Base-by-base conservation (phyloP, 2,888 invertebrate genomes). In the Drosophila macrospina region DNA sequence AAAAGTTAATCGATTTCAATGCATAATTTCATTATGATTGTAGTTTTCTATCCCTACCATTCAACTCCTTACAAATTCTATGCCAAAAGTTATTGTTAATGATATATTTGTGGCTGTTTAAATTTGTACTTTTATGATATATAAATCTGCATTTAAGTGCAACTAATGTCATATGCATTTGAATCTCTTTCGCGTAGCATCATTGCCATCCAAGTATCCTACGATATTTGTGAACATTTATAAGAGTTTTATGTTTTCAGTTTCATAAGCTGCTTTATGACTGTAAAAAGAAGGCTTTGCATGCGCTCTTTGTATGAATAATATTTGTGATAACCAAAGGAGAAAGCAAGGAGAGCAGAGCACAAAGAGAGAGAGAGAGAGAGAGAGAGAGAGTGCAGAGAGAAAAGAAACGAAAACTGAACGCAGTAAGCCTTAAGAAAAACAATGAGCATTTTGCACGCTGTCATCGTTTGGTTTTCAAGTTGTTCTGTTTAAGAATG, bases 391-490 rank as follows among this genome's bases (percentile, higher is more conserved):
- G 8, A 24, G 30, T 1, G 16, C 4, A 8, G 15, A 8, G 4
- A 6, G 20, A 28, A 34, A 41, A 10, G 0, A 16, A 8, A 15
- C 20, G 1, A 11, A 36, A 42, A 44, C 1, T 32, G 13, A 32
- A 28, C 15, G 45, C 30, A 34, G 57, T 66, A 80, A 76, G 60
- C 62, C 78, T 66, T 57, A 71, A 78, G 68, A 63, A 74, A 81
- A 81, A 86, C 86, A 83, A 74, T 79, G 68, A 52, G 52, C 66
- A 67, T 72, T 65, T 63, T 63, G 62, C 34, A 52, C 41, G 62
- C 50, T 86, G 87, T 84, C 82, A 84, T 66, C 87, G 69, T 66
- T 68, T 78, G 42, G 54, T 4, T 63, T 73, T 75, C 54, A 71
- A 84, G 78, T 86, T 84, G 57, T 74, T 66, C 70, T 41, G 69